Evolutionary conservation across 2,888 invertebrate genomes (phyloP).

Genomic region (Xylota segnis): DNA sequence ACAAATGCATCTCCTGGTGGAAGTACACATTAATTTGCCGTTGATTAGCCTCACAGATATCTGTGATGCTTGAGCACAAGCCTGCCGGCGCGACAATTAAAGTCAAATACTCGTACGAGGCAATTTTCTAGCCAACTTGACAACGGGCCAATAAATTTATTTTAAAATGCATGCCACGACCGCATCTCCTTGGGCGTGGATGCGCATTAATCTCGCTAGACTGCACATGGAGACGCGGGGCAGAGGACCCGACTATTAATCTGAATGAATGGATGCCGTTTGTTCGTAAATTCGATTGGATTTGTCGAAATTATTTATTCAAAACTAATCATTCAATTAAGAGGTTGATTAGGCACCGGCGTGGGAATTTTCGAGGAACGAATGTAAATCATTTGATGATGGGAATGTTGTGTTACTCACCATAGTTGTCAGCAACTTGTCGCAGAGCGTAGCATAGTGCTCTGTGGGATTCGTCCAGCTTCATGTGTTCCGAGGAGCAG

Average conservation of each 20-base stretch:
- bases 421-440: slow-evolving; percentile 86
- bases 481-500: slow-evolving; percentile 87
- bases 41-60: slow-evolving; percentile 43
- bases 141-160: slow-evolving; percentile 59
- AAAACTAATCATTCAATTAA: slow-evolving; percentile 43
- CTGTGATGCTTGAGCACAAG: neutral
- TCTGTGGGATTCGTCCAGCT: slow-evolving; percentile 87
- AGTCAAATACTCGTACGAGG: slow-evolving; percentile 15
- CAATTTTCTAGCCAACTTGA: slow-evolving; percentile 43
- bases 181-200: neutral
- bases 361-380: neutral
- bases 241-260: neutral
- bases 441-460: slow-evolving; percentile 87
- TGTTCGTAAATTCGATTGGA: slow-evolving; percentile 15
- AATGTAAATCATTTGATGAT: slow-evolving; percentile 24
- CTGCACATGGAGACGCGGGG: neutral
- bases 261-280: neutral
- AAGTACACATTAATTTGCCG: slow-evolving; percentile 51
- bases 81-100: neutral
- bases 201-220: slow-evolving; percentile 21
- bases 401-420: slow-evolving; percentile 80
- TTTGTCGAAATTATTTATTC: slow-evolving; percentile 34
- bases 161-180: slow-evolving; percentile 2
- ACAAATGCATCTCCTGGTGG: slow-evolving; percentile 30
- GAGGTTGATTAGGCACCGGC: slow-evolving; percentile 11